Conservation (phyloP, 2,113 vertebrate genomes). For the Piprites chloris region DNA sequence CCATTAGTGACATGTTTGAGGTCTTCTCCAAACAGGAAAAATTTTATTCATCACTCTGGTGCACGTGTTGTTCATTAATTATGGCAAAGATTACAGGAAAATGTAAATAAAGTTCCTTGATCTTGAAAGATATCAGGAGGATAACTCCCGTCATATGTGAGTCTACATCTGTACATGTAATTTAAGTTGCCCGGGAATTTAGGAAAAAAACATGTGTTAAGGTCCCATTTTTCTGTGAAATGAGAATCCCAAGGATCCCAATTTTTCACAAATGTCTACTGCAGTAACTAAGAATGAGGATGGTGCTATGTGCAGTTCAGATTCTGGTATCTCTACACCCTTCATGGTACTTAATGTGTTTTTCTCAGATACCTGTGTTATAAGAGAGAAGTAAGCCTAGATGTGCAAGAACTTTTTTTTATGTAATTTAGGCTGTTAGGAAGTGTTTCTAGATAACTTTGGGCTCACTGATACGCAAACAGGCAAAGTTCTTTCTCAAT, state of each 20-base stretch:
- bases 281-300: background rate
- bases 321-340: background rate
- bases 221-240: background rate
- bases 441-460: conserved; percentile 2
- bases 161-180: background rate
- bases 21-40: background rate
- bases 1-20: background rate
- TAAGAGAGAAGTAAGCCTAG: background rate
- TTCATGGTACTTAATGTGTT: background rate
- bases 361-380: background rate
- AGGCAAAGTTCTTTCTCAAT: background rate
- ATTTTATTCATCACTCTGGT: background rate
- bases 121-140: background rate
- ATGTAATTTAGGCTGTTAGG: background rate
- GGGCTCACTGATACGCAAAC: background rate
- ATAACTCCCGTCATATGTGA: background rate
- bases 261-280: background rate
- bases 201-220: background rate
- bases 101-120: background rate
- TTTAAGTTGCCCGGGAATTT: background rate
- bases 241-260: background rate
- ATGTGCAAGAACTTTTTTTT: background rate
- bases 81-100: background rate
- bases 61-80: background rate
- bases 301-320: background rate